Base-by-base conservation (phyloP, 2,113 vertebrate species). In the Excalfactoria chinensis region DNA sequence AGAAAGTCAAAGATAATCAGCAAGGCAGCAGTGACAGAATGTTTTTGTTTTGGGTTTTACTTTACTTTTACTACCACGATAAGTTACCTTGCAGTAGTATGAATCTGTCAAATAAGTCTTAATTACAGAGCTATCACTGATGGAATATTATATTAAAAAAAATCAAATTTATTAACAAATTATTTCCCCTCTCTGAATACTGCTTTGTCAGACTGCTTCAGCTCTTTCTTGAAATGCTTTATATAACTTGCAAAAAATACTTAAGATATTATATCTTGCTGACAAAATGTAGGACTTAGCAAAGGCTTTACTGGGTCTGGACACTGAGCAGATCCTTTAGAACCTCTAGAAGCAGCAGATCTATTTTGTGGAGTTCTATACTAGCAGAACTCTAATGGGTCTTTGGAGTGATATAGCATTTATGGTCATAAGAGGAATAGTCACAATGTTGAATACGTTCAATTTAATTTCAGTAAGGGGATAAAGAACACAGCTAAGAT, bases 1-100 rank as follows among this genome's bases (percentile, higher is more conserved):
- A 93, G 77, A 94, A 94, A 90, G 56, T 63, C 67, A 56, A 74
- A 66, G 74, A 93, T 96, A 94, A 93, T 93, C 92, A 93, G 89
- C 75, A 87, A 93, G 89, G 86, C 86, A 93, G 82, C 67, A 87
- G 26, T 59, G 81, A 93, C 84, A 94, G 86, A 75, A 90, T 76
- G 59, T 82, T 90, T 81, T 73, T 92, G 44, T 20, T 46, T 46
- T 46, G 37, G 37, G 44, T 9, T 44, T 44, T 8, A 95, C 64
- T 84, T 88, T 80, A 51, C 71, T 94, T 89, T 77, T 79, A 80
- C 84, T 88, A 56, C 59, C 49, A 11, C 30, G 64, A 46, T 83
- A 95, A 53, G 71, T 76, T 91, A 87, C 46, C 63, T 79, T 89
- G 91, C 49, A 43, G 41, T 73, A 17, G 0, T 34, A 3, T 55